Evolutionary conservation across 1,140 invertebrate species (phyloP), one percentile per base, ranked within the genome.

Genomic region (Cydia splendana): DNA sequence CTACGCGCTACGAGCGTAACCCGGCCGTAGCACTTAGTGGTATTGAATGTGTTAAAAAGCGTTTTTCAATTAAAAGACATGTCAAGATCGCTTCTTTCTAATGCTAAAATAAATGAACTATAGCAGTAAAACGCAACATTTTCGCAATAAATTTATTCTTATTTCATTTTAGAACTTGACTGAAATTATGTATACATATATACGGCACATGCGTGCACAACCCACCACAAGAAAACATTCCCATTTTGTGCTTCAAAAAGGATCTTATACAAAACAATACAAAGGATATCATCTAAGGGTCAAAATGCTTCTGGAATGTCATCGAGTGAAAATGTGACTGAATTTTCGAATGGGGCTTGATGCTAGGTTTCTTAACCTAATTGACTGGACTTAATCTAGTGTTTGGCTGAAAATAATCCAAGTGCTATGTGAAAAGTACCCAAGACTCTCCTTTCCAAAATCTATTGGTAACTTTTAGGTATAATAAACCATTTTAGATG

Each of bases 271-370:
- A 57, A 57, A 57, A 20, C 2, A 57, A 57, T 20, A 51, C 45
- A 48, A 48, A 48, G 3, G 53, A 4, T 2, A 7, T 65, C 4
- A 69, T 15, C 28, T 34, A 34, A 15, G 5, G 9, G 12, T 34
- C 30, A 69, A 69, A 69, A 69, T 69, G 65, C 65, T 69, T 69
- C 12, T 20, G 65, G 73, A 74, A 74, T 74, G 51, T 74, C 28
- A 15, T 74, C 51, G 24, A 74, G 73, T 74, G 42, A 74, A 74
- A 74, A 28, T 51, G 51, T 74, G 73, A 74, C 20, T n/a, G 28
- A 74, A 28, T 28, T 69, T 34, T 34, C 10, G 34, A 69, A 69
- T 69, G 65, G 65, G 65, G 65, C 65, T 20, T 57, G 30, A 69
- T 69, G 65, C 65, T 34, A 28, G 65, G 30, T 34, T n/a, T 34